Percentiles rank a stretch among this genome's conserved stretches.
Conservation (phyloP, 1,140 invertebrate species). For the Trypoxylus dichotomus region DNA sequence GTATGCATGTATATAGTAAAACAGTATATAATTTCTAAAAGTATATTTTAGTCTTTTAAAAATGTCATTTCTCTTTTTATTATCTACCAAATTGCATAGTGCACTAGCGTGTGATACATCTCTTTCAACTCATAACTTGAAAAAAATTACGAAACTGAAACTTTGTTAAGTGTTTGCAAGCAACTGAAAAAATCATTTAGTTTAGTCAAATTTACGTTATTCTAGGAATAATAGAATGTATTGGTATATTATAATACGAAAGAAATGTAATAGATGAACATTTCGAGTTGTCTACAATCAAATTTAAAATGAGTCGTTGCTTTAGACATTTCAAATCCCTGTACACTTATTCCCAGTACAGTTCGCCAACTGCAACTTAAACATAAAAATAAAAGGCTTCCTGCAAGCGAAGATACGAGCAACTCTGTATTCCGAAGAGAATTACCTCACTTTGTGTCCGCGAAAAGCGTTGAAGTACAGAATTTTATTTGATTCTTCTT, state of each 20-base stretch:
- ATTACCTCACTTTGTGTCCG: conserved; percentile 5
- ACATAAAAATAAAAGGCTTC: neutral
- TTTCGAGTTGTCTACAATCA: conserved; percentile 18
- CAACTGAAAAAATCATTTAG: no score
- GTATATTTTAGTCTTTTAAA: no score
- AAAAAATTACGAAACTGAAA: no score
- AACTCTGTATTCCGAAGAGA: conserved; percentile 26
- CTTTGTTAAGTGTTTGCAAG: no score
- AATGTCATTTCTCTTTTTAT: no score
- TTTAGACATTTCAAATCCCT: conserved; percentile 25
- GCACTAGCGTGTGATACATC: no score
- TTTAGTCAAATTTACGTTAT: neutral
- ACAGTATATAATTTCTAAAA: no score
- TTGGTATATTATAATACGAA: neutral
- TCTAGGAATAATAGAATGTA: neutral
- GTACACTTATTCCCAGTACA: conserved; percentile 26
- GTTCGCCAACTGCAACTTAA: neutral
- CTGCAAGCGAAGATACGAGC: neutral
- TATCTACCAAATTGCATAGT: no score
- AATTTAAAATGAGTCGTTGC: conserved; percentile 30
- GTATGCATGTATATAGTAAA: no score
- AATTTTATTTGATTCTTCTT: conserved; percentile 17
- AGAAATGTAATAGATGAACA: neutral
- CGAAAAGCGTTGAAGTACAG: conserved; percentile 19
- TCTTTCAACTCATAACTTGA: no score